Conservation (phyloP, 2,797 vertebrate species). For the Echiichthys vipera region DNA sequence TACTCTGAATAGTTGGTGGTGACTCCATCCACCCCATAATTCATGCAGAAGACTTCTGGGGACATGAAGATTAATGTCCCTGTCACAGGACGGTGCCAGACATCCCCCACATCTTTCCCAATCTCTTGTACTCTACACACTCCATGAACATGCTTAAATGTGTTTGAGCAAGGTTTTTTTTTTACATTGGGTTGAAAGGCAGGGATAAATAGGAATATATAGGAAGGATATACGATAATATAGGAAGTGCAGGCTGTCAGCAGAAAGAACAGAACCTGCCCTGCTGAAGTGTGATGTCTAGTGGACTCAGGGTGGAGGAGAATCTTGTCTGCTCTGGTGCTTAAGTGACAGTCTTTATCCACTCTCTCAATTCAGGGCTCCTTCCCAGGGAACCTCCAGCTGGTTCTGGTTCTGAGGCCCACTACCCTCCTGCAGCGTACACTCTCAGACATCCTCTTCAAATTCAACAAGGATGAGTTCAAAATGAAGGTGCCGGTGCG, state of each 20-base stretch:
- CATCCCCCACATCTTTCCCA: slow-evolving; percentile 36
- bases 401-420: slow-evolving; percentile 94
- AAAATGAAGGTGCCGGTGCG: slow-evolving; percentile 99
- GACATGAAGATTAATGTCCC: slow-evolving; percentile 61
- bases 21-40: slow-evolving; percentile 27
- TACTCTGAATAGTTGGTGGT: slow-evolving; percentile 1
- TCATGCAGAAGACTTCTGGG: slow-evolving; percentile 20
- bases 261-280: slow-evolving; percentile 14
- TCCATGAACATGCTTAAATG: slow-evolving; percentile 4
- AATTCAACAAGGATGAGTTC: slow-evolving; percentile 96
- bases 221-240: too few species aligned
- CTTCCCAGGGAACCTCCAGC: slow-evolving; percentile 96
- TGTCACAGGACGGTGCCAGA: slow-evolving; percentile 1
- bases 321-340: not conserved
- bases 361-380: slow-evolving; percentile 85
- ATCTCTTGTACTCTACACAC: slow-evolving; percentile 13
- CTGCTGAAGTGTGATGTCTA: slow-evolving; percentile 8
- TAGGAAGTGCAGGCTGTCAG: slow-evolving; percentile 20
- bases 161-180: slow-evolving; percentile 26
- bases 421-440: slow-evolving; percentile 91
- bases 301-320: slow-evolving; percentile 7
- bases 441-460: slow-evolving; percentile 93
- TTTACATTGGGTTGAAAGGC: slow-evolving; percentile 32
- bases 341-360: slow-evolving; percentile 16
- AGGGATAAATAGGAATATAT: slow-evolving; percentile 6